Conservation (phyloP, 2,113 vertebrate species). For the Eptesicus fuscus region DNA sequence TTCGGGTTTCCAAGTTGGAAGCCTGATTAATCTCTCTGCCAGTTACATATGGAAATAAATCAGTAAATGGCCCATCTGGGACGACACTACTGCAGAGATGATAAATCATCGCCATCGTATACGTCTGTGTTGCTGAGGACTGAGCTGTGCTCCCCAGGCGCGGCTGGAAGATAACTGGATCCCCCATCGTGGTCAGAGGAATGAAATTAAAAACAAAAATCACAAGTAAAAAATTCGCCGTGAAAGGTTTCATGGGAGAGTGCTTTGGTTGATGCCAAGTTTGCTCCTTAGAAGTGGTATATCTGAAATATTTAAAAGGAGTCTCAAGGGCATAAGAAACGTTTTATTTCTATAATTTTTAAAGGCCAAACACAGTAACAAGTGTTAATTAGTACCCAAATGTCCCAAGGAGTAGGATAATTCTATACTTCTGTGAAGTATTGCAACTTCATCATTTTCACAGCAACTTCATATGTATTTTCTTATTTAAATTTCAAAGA, state of each 20-base stretch:
- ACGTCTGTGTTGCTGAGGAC: conserved; percentile 76
- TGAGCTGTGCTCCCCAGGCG: conserved; percentile 62
- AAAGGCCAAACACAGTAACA: background rate
- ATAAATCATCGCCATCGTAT: conserved; percentile 82
- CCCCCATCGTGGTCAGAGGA: conserved; percentile 22
- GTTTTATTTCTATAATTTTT: conserved; percentile 37
- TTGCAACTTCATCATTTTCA: background rate
- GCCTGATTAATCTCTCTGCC: conserved; percentile 86
- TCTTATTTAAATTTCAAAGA: conserved; percentile 33
- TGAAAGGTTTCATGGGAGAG: conserved; percentile 28
- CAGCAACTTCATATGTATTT: background rate
- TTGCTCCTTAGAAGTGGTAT: conserved; percentile 1
- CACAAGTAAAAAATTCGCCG: conserved; percentile 1
- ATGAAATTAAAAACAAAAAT: background rate
- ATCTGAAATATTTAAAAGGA: conserved; percentile 52
- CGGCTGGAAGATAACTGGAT: conserved; percentile 55
- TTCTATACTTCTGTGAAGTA: background rate
- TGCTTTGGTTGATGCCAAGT: background rate
- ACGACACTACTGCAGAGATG: conserved; percentile 82
- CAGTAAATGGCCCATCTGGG: conserved; percentile 84
- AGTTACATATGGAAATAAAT: conserved; percentile 88
- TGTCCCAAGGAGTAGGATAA: background rate
- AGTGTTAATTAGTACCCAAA: background rate
- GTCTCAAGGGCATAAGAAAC: conserved; percentile 32
- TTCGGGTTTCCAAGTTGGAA: conserved; percentile 79